Conservation (phyloP, 92 coral and sea anemone genomes). For the Isaurus tuberculatus region DNA sequence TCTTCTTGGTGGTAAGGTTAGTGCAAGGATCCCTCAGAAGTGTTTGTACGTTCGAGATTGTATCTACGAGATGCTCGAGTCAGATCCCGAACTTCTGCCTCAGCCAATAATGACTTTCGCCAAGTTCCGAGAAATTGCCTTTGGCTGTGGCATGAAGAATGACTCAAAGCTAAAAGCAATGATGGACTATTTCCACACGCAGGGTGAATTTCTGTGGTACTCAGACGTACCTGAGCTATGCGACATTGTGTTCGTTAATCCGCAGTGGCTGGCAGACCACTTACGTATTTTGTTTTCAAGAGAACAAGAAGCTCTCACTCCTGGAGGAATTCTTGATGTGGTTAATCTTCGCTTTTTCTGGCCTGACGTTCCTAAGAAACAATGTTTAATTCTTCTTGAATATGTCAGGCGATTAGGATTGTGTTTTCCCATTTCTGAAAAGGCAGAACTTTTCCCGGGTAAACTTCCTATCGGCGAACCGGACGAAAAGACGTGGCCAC, state of each 20-base stretch:
- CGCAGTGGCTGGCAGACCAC: slow-evolving; percentile 82
- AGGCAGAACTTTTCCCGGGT: slow-evolving; percentile 75
- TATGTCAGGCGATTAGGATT: slow-evolving; percentile 77
- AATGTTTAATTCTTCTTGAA: slow-evolving; percentile 60
- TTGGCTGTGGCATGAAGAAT: slow-evolving; percentile 87
- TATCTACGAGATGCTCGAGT: slow-evolving; percentile 71
- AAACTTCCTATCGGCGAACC: slow-evolving; percentile 81
- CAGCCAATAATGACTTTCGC: slow-evolving; percentile 78
- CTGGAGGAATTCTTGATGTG: slow-evolving; percentile 74
- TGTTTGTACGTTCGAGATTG: slow-evolving; percentile 88
- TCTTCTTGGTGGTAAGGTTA: slow-evolving; percentile 74
- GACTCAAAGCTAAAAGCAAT: slow-evolving; percentile 85
- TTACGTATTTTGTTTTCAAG: slow-evolving; percentile 67
- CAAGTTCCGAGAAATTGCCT: slow-evolving; percentile 76
- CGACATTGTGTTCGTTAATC: slow-evolving; percentile 76
- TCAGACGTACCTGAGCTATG: slow-evolving; percentile 81
- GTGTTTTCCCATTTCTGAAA: slow-evolving; percentile 70
- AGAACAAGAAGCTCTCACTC: slow-evolving; percentile 58
- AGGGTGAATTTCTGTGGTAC: slow-evolving; percentile 92
- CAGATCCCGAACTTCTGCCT: slow-evolving; percentile 70
- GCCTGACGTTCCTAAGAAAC: slow-evolving; percentile 67
- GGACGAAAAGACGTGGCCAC: slow-evolving; percentile 73
- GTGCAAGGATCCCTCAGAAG: slow-evolving; percentile 88
- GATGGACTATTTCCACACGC: slow-evolving; percentile 85
- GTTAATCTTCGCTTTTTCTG: slow-evolving; percentile 70